Conservation (phyloP, 2,888 invertebrate species). For the Synanthedon formicaeformis region DNA sequence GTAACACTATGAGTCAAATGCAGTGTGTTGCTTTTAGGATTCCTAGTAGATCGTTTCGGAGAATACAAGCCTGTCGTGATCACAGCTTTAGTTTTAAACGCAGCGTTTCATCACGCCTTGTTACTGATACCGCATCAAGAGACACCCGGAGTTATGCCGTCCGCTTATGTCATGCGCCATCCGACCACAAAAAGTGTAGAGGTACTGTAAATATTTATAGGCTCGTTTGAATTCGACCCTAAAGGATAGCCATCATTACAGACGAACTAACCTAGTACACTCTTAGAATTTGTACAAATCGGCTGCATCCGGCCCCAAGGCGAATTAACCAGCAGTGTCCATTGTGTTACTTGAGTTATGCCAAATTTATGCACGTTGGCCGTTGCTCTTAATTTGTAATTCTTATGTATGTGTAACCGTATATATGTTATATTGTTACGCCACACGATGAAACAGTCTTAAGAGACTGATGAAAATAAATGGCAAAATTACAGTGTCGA, state of each 20-base stretch:
- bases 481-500: slow-evolving; percentile 13
- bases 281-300: slow-evolving; percentile 68
- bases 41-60: slow-evolving; percentile 87
- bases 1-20: not conserved
- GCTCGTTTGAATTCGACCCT: slow-evolving; percentile 32
- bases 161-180: slow-evolving; percentile 81
- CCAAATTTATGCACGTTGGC: slow-evolving; percentile 37
- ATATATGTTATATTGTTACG: not conserved
- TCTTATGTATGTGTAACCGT: not conserved
- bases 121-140: slow-evolving; percentile 84
- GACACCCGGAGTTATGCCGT: slow-evolving; percentile 79
- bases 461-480: slow-evolving; percentile 14
- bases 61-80: slow-evolving; percentile 88
- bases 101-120: slow-evolving; percentile 82
- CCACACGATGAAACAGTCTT: slow-evolving; percentile 8
- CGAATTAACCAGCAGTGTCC: slow-evolving; percentile 52
- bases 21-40: slow-evolving; percentile 68
- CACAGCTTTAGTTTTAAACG: slow-evolving; percentile 80
- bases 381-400: not conserved
- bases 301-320: slow-evolving; percentile 60
- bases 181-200: slow-evolving; percentile 78
- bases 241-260: slow-evolving; percentile 33
- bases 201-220: slow-evolving; percentile 49
- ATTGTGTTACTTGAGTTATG: slow-evolving; percentile 51
- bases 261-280: slow-evolving; percentile 32